These are phyloP conservation scores for Sarcophaga subvicina DNA, from an alignment of 2,888 invertebrate genomes.

Conservation along the genomic window DNA sequence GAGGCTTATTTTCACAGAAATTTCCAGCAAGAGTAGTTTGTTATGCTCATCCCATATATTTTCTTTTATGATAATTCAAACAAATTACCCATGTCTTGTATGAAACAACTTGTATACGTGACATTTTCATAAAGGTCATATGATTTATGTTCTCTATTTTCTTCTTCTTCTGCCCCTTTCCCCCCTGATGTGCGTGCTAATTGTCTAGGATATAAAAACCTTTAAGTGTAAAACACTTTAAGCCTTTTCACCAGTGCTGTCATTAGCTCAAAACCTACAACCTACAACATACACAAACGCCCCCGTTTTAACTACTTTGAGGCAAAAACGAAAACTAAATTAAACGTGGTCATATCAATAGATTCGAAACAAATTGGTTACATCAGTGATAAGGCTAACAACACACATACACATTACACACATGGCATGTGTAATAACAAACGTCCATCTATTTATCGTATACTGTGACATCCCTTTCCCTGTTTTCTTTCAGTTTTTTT, in stretches of 20 bases:
- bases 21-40: too few species aligned
- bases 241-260: slow-evolving; percentile 36
- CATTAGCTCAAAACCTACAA: not conserved
- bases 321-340: not conserved
- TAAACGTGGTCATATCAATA: slow-evolving; percentile 45
- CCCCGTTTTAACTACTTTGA: not conserved
- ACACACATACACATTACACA: not conserved
- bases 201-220: slow-evolving; percentile 69
- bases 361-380: slow-evolving; percentile 60
- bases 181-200: slow-evolving; percentile 69
- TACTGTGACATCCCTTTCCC: slow-evolving; percentile 57
- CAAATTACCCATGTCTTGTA: slow-evolving; percentile 25
- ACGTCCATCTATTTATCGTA: slow-evolving; percentile 41
- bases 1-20: too few species aligned
- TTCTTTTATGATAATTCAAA: not conserved
- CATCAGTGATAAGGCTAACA: slow-evolving; percentile 60
- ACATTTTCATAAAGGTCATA: slow-evolving; percentile 37
- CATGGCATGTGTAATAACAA: slow-evolving; percentile 57
- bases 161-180: not conserved
- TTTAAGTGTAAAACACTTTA: slow-evolving; percentile 70
- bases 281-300: slow-evolving; percentile 27
- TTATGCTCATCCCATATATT: too few species aligned
- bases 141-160: slow-evolving; percentile 47
- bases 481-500: not conserved
- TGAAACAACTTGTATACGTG: slow-evolving; percentile 32